Evolutionary conservation across 2,797 vertebrate genomes (phyloP), one percentile per base, ranked within the genome.

Genomic region (Hipposideros larvatus): DNA sequence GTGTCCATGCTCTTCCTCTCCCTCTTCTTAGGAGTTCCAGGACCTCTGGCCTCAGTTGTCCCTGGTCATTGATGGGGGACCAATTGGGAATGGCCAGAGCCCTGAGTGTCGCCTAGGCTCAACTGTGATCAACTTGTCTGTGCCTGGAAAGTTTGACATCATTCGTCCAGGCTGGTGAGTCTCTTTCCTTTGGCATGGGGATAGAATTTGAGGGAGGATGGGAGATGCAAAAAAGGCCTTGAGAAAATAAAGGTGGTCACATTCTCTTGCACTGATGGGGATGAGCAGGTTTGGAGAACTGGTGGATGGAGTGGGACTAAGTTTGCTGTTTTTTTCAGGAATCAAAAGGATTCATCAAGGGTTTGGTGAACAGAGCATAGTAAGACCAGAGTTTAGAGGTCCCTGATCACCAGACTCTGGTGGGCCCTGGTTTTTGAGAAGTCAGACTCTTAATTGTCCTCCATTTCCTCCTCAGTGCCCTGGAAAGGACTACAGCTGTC

Each of bases 81-180:
- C 99, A 2, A 98, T 99, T 94, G 99, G 99, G 86, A 99, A 99
- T 41, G 8, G 92, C 37, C 98, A 99, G 95, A 99, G 98, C 96
- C 98, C 98, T 0, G 98, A 98, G 93, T 99, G 98, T 94, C 99
- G 99, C 16, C 97, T 99, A 8, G 99, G 99, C 1, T 99, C 99
- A 2, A 99, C 99, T 0, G 99, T 99, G 84, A 98, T 99, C 11
- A 99, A 99, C 90, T 98, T 99, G 0, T 99, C 99, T 4, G 98
- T 99, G 1, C 96, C 98, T 0, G 99, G 99, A 71, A 99, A 98
- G 93, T 99, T 99, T 97, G 98, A 94, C 61, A 97, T 99, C 97
- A 99, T 99, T 92, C 98, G 99, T 95, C 98, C 99, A 21, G 99
- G 99, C 96, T 99, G 99, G 99, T 99, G 98, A 98, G 98, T 88